Conservation (phyloP, 2,888 invertebrate species). For the Ommatoiulus sabulosus region DNA sequence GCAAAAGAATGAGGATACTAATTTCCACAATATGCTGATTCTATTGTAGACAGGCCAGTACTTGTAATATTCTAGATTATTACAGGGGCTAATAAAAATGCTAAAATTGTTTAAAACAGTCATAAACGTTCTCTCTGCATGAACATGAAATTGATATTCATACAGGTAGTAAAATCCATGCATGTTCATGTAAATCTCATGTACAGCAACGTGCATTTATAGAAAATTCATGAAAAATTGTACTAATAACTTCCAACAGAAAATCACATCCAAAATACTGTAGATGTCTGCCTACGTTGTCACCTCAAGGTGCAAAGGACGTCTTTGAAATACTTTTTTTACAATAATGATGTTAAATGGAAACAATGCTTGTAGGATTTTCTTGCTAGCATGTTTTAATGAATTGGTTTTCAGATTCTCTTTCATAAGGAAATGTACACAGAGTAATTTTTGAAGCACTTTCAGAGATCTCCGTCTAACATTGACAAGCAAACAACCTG, state of each 20-base stretch:
- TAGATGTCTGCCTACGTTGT: too few species aligned
- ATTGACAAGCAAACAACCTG: background rate
- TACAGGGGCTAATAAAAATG: too few species aligned
- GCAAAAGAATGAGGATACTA: background rate
- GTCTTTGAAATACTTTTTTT: background rate
- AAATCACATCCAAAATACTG: too few species aligned
- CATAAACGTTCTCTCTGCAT: too few species aligned
- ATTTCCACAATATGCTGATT: too few species aligned
- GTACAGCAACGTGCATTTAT: background rate
- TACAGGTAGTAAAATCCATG: too few species aligned
- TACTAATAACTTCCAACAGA: background rate
- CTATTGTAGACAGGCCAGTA: too few species aligned
- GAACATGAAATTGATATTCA: too few species aligned
- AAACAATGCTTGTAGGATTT: background rate
- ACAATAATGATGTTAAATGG: background rate
- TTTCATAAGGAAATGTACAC: background rate
- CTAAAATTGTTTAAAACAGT: too few species aligned
- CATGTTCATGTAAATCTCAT: background rate
- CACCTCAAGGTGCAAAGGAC: too few species aligned
- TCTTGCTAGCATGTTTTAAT: background rate
- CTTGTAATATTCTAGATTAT: too few species aligned
- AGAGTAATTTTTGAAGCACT: background rate
- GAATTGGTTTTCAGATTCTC: background rate
- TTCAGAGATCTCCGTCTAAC: background rate
- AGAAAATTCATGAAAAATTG: background rate